A percentile compares a stretch with the other conserved stretches of the same genome.
phyloP scores from a whole-genome alignment of 2,113 vertebrate species.

The Sinocyclocheilus anshuiensis region DNA sequence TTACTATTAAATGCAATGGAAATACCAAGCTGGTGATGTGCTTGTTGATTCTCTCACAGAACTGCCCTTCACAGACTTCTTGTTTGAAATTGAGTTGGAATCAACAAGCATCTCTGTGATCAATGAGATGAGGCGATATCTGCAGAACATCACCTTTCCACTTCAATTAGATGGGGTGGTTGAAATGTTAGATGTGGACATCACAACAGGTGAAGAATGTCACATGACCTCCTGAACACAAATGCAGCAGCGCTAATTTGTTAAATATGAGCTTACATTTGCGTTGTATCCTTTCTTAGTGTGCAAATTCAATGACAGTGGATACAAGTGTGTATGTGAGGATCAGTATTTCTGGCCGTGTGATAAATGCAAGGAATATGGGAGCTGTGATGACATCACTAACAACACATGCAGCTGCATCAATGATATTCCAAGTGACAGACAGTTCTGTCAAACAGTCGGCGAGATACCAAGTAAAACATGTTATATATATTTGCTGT shows the following conservation, averaged over 20 bases:
- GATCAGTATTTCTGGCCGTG: conserved; percentile 63
- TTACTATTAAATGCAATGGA: not conserved
- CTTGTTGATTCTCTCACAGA: not conserved
- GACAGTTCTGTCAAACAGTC: conserved; percentile 60
- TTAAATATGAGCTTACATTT: not conserved
- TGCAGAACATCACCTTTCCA: conserved; percentile 31
- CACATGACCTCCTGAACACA: not conserved
- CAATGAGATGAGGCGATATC: conserved; percentile 25
- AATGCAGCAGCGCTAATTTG: not conserved
- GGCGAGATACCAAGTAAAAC: not conserved
- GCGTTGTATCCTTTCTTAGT: conserved; percentile 52
- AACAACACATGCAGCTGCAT: conserved; percentile 64
- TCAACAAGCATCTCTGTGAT: conserved; percentile 20
- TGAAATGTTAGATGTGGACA: conserved; percentile 37
- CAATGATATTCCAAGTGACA: conserved; percentile 56
- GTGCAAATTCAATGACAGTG: conserved; percentile 54
- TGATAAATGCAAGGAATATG: conserved; percentile 57
- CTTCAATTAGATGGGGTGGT: not conserved
- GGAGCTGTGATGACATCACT: conserved; percentile 55
- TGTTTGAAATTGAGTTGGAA: conserved; percentile 50
- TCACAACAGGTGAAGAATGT: conserved; percentile 53
- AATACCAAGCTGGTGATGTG: not conserved
- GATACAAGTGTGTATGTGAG: conserved; percentile 68
- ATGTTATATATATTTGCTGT: not conserved
- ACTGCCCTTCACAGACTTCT: conserved; percentile 18